phyloP scores from a whole-genome alignment of 1,140 invertebrate genomes.

The Oncopodura yosiiana region DNA sequence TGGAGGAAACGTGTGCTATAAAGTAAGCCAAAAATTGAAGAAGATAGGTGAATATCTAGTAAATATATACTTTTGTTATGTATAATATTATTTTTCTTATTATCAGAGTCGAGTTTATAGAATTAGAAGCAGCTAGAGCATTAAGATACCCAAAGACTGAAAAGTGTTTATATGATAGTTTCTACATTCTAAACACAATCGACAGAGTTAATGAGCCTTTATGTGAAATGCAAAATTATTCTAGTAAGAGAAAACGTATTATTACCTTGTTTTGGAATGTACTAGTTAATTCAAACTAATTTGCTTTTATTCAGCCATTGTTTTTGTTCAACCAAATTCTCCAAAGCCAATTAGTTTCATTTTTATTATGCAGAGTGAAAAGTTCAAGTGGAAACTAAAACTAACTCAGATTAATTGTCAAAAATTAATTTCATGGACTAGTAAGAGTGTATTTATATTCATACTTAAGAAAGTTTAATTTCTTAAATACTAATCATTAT shows the following conservation, averaged over 20 bases:
- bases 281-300: neutral
- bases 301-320: slow-evolving; percentile 37
- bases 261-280: neutral
- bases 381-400: slow-evolving; percentile 39
- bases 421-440: slow-evolving; percentile 31
- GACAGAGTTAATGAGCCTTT: slow-evolving; percentile 39
- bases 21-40: slow-evolving; percentile 34
- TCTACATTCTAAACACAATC: slow-evolving; percentile 39
- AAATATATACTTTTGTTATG: too few relatives aligned
- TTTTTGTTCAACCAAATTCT: slow-evolving; percentile 38
- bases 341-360: slow-evolving; percentile 38
- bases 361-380: slow-evolving; percentile 38
- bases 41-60: too few relatives aligned
- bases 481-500: neutral
- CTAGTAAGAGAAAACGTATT: slow-evolving; percentile 26
- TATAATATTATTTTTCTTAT: neutral
- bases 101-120: slow-evolving; percentile 24
- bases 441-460: slow-evolving; percentile 6
- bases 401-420: slow-evolving; percentile 38
- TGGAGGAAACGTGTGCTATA: slow-evolving; percentile 37
- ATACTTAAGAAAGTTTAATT: neutral
- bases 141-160: slow-evolving; percentile 6
- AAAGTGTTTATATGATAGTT: slow-evolving; percentile 35
- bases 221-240: slow-evolving; percentile 39
- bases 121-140: slow-evolving; percentile 10